A percentile compares a stretch with the other conserved stretches of the same genome.
These are phyloP conservation scores for Phalacrocorax pelagicus DNA, from an alignment of 2,113 vertebrate genomes.

Conservation along the genomic window DNA sequence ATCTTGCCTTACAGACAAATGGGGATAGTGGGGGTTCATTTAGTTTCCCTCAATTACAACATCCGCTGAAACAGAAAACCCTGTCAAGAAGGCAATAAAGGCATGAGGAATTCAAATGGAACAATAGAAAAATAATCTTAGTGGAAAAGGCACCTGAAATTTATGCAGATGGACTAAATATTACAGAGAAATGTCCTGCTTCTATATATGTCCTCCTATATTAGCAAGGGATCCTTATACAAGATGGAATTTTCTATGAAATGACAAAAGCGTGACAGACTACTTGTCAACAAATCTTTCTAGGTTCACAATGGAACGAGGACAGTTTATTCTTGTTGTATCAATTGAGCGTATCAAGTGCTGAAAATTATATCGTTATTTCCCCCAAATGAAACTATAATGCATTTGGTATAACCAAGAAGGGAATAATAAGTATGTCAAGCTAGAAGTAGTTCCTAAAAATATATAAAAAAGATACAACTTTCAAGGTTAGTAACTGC, in stretches of 20 bases:
- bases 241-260: background rate
- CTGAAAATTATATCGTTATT: background rate
- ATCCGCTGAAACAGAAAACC: background rate
- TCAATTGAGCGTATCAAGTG: background rate
- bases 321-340: background rate
- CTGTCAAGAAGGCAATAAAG: background rate
- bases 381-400: background rate
- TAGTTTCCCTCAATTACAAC: conserved; percentile 27
- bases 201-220: background rate
- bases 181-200: background rate
- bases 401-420: background rate
- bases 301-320: background rate
- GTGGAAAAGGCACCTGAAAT: background rate
- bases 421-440: background rate
- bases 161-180: background rate
- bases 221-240: background rate
- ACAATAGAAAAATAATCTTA: background rate
- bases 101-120: background rate
- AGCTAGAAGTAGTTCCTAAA: background rate
- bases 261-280: background rate
- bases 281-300: background rate
- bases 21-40: background rate
- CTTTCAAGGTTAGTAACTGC: background rate
- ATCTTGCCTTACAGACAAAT: conserved; percentile 42
- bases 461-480: background rate